Evolutionary conservation across 2,888 invertebrate genomes (phyloP).

Genomic region (Phania funesta): DNA sequence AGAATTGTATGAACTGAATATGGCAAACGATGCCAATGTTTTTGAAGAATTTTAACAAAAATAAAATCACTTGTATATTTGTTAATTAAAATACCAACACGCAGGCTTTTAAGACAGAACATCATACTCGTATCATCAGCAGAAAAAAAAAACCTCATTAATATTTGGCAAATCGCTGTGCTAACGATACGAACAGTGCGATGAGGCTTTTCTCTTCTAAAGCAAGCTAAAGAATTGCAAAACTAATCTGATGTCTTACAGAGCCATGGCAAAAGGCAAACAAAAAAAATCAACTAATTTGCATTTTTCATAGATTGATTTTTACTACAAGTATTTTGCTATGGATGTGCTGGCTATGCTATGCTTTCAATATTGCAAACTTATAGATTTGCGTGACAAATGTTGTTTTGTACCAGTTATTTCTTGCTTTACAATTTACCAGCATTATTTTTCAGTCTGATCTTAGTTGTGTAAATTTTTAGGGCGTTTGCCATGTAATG

Average conservation of each 20-base stretch:
- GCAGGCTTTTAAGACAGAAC: conserved; percentile 15
- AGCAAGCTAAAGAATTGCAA: not conserved
- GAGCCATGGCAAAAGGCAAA: conserved; percentile 9
- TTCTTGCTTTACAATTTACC: conserved; percentile 17
- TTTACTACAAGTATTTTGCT: conserved; percentile 14
- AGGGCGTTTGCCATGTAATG: conserved; percentile 53
- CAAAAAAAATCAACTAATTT: conserved; percentile 46
- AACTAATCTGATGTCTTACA: not conserved
- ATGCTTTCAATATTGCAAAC: conserved; percentile 20
- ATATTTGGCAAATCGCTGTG: conserved; percentile 60
- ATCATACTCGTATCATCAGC: not conserved
- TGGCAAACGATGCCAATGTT: conserved; percentile 70
- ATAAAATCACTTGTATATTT: conserved; percentile 21
- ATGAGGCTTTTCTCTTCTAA: too few species aligned
- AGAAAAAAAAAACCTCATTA: conserved; percentile 8
- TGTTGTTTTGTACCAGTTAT: conserved; percentile 65
- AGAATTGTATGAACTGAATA: conserved; percentile 75
- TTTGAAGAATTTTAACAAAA: conserved; percentile 69
- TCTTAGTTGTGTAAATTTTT: conserved; percentile 13
- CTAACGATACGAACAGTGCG: conserved; percentile 11
- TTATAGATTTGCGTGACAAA: conserved; percentile 62
- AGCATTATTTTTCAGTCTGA: not conserved
- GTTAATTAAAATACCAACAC: conserved; percentile 60
- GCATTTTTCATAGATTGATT: conserved; percentile 50
- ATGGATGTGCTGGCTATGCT: not conserved